Conservation (phyloP, 2,797 vertebrate species). For the Neosilurus hyrtlii region DNA sequence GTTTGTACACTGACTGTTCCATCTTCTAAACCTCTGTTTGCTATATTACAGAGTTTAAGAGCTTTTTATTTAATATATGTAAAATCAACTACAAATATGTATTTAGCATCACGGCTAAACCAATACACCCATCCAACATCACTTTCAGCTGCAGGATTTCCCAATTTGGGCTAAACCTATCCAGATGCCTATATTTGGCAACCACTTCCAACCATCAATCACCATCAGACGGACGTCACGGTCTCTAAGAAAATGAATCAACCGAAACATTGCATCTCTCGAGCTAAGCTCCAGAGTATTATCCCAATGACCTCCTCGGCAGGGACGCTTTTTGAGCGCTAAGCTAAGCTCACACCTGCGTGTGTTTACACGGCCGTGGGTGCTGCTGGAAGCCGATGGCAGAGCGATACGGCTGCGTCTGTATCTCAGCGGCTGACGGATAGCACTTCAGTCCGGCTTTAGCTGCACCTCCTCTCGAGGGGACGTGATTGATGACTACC, state of each 20-base stretch:
- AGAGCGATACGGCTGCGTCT: slow-evolving; percentile 67
- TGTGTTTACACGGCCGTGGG: slow-evolving; percentile 75
- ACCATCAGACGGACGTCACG: slow-evolving; percentile 24
- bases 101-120: neutral
- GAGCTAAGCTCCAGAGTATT: slow-evolving; percentile 30
- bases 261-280: slow-evolving; percentile 28
- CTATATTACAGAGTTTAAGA: neutral
- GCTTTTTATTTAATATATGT: neutral
- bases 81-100: too few species aligned
- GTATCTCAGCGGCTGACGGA: slow-evolving; percentile 77
- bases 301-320: slow-evolving; percentile 46
- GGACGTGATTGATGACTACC: slow-evolving; percentile 81
- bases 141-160: neutral
- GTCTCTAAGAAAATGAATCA: slow-evolving; percentile 9
- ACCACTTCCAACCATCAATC: slow-evolving; percentile 39
- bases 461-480: slow-evolving; percentile 78
- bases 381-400: slow-evolving; percentile 69
- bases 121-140: neutral
- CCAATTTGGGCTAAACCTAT: slow-evolving; percentile 19
- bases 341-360: slow-evolving; percentile 66
- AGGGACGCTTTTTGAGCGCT: slow-evolving; percentile 31
- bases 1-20: slow-evolving; percentile 48
- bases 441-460: slow-evolving; percentile 81
- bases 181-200: slow-evolving; percentile 32
- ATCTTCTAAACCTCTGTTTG: neutral